Evolutionary conservation across 2,888 invertebrate species (phyloP), one percentile per base, ranked within the genome.

Genomic region (Iphiclides podalirius): DNA sequence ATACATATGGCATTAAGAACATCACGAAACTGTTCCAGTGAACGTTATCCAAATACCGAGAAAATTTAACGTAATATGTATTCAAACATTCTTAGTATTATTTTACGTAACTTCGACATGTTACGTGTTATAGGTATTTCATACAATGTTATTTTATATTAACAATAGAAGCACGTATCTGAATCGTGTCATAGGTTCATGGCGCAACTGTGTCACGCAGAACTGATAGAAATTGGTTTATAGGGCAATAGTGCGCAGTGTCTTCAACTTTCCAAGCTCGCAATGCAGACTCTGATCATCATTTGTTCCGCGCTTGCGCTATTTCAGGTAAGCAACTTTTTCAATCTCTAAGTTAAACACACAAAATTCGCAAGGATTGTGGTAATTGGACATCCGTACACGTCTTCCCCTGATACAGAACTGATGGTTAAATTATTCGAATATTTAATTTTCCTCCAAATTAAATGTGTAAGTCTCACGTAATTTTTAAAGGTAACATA

Each of bases 281-380:
- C 36, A 23, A 61, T 61, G 59, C 53, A 48, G 45, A 12, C 42
- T 6, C 17, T 48, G 12, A 14, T 52, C 16, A 36, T 48, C 14
- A 23, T 58, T 41, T 54, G 48, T 33, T 37, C 36, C 35, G 3
- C 53, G 11, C 9, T 59, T 15, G 52, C 53, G 42, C 52, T 58
- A 42, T 34, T 58, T 47, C 59, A 60, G 60, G 63, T 63, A 34
- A 54, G 48, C 15, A n/a, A n/a, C n/a, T n/a, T n/a, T n/a, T n/a
- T n/a, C n/a, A n/a, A n/a, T n/a, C n/a, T n/a, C n/a, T n/a, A n/a
- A n/a, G n/a, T n/a, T n/a, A n/a, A n/a, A n/a, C n/a, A n/a, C n/a
- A n/a, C n/a, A n/a, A n/a, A n/a, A n/a, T n/a, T n/a, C n/a, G n/a
- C n/a, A n/a, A n/a, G n/a, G n/a, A n/a, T n/a, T n/a, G n/a, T n/a